Evolutionary conservation across 2,113 vertebrate species (phyloP), one percentile per base, ranked within the genome.

Genomic region (Pipra filicauda): DNA sequence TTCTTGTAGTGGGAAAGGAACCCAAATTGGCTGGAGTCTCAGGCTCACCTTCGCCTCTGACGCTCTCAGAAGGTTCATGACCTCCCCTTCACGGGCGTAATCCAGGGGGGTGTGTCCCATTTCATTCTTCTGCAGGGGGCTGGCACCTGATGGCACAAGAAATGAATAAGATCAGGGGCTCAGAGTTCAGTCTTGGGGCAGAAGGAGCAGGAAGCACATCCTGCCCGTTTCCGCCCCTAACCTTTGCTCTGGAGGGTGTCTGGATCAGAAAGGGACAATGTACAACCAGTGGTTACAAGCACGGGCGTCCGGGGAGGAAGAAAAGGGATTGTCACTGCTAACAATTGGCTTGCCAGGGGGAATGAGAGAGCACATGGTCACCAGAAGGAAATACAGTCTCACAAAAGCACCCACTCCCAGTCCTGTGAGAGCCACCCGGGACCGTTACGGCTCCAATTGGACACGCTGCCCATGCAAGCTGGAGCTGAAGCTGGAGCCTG

Each of bases 21-120:
- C 7, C 6, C 4, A 5, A 22, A 59, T 1, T 8, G 43, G 22
- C 44, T 24, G 0, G 41, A 24, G 54, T 33, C 26, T 57, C 37
- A 58, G 33, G 82, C 96, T 97, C 91, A 99, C 99, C 98, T 99
- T 99, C 4, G 93, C 76, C 83, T 99, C 98, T 20, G 98, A 98
- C 2, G 98, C 98, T 85, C 92, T 98, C 95, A 99, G 96, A 19
- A 98, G 96, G n/a, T 97, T 96, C 97, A 98, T 96, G 77, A 99
- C 97, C 64, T 99, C 99, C 46, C 99, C 99, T 52, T 99, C 99
- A 9, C 98, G 99, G 72, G 99, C 98, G 1, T 99, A 99, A 90
- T 98, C 98, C 95, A 98, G 95, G 1, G 99, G 97, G 2, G 98
- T 98, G 94, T 99, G 99, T 79, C 99, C 99, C 98, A 99, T 98